phyloP scores from a whole-genome alignment of 2,113 vertebrate genomes.

The Coregonus clupeaformis region DNA sequence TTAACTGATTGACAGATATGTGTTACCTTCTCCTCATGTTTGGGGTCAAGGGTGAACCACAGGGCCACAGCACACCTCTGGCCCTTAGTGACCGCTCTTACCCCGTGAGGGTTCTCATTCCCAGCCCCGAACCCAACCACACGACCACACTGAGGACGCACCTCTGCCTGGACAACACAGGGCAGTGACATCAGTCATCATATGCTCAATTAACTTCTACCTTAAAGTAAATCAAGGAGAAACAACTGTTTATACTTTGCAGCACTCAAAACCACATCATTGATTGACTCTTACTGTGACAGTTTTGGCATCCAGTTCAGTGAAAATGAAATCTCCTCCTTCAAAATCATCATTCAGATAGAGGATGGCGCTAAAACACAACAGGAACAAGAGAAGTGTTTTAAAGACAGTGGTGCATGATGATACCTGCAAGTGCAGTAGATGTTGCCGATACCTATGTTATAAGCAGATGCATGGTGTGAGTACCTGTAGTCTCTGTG shows the following conservation, averaged over 20 bases:
- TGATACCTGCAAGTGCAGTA: not conserved
- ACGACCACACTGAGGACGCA: conserved; percentile 87
- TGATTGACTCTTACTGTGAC: conserved; percentile 79
- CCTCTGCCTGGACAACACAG: conserved; percentile 76
- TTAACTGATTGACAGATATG: too few relatives aligned
- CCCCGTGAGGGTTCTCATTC: conserved; percentile 90
- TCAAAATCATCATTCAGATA: conserved; percentile 95
- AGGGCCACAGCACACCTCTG: conserved; percentile 93
- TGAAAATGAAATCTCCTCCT: conserved; percentile 95
- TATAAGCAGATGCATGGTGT: too few relatives aligned
- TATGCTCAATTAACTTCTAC: not conserved
- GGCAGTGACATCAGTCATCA: not conserved
- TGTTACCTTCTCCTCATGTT: conserved; percentile 85
- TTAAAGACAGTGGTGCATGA: conserved; percentile 56
- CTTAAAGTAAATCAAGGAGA: not conserved
- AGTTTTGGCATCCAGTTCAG: conserved; percentile 87
- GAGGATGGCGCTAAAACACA: conserved; percentile 84
- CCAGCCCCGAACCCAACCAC: conserved; percentile 90
- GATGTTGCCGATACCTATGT: conserved; percentile 14
- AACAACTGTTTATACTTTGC: not conserved
- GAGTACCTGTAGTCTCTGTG: too few relatives aligned
- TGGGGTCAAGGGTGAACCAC: conserved; percentile 93
- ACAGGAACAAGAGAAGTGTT: not conserved
- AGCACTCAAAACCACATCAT: too few relatives aligned
- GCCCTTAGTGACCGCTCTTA: conserved; percentile 87